Evolutionary conservation across 2,888 invertebrate genomes (phyloP), one percentile per base, ranked within the genome.

Genomic region (Sesia apiformis): DNA sequence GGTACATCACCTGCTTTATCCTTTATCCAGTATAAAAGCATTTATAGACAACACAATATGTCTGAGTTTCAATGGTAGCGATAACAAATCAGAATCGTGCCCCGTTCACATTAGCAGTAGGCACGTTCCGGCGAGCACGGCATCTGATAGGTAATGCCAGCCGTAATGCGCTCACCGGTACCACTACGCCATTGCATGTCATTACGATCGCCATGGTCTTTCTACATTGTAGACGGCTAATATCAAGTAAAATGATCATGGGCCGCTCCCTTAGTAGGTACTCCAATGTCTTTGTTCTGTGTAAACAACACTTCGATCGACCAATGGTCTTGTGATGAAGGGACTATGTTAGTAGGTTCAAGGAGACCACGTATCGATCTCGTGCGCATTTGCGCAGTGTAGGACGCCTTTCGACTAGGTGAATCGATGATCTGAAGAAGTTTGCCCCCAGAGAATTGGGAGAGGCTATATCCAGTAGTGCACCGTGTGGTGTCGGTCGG

Each of bases 31-130:
- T 58, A 61, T 61, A 57, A 59, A 60, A 61, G 59, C 57, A 59
- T 60, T 61, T 57, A 58, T 57, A 23, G 23, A 23, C 7, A 8
- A 4, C 46, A 23, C 46, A 46, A 46, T 64, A 62, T 64, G 63
- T 66, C 65, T 63, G 61, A 4, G 62, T 63, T 67, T 69, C 65
- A 69, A 69, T 72, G 64, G 60, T 59, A 55, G 64, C 66, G 84
- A 85, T 85, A 85, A 78, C 74, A 76, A 81, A 85, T 84, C 84
- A 69, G 70, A 84, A 81, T 85, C 85, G 85, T 86, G 84, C 84
- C 65, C 73, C 67, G 72, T 69, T 73, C 79, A 79, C 83, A 84
- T 86, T 84, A 84, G 81, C 81, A 74, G 76, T 74, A 72, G 67
- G 79, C 84, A 82, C 81, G 84, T 78, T 83, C 79, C 75, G 71